Evolutionary conservation across 2,888 invertebrate genomes (phyloP).

Genomic region (Pandemis cinnamomeana): DNA sequence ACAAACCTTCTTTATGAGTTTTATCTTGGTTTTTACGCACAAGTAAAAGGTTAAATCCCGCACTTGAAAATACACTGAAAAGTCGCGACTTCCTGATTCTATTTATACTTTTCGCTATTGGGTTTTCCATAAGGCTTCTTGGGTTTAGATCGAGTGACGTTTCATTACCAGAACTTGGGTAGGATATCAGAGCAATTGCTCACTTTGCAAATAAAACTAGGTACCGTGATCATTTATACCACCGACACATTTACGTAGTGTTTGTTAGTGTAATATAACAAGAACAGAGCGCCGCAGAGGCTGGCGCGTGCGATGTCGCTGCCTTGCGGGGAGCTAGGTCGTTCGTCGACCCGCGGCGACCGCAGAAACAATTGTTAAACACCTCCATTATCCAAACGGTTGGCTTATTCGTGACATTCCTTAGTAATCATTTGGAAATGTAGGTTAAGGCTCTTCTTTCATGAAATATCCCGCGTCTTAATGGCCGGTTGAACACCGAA

Average conservation of each 20-base stretch:
- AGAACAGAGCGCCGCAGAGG: conserved; percentile 36
- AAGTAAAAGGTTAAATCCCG: not conserved
- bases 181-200: conserved; percentile 12
- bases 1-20: too few species aligned
- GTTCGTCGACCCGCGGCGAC: conserved; percentile 77
- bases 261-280: conserved; percentile 35
- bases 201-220: conserved; percentile 5
- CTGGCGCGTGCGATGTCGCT: conserved; percentile 52
- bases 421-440: conserved; percentile 76
- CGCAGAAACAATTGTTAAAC: conserved; percentile 77
- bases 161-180: not conserved
- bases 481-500: conserved; percentile 27
- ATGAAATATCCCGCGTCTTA: conserved; percentile 53
- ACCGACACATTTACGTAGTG: conserved; percentile 17
- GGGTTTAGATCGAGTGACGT: not conserved
- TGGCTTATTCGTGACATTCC: conserved; percentile 81
- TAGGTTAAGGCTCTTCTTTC: conserved; percentile 79
- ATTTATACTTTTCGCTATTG: not conserved
- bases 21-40: not conserved
- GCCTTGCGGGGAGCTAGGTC: conserved; percentile 74
- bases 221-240: conserved; percentile 13
- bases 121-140: conserved; percentile 9
- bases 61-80: not conserved
- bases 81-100: not conserved
- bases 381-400: conserved; percentile 78